Evolutionary conservation across 2,113 vertebrate species (phyloP).

Genomic region (Dasyprocta punctata): DNA sequence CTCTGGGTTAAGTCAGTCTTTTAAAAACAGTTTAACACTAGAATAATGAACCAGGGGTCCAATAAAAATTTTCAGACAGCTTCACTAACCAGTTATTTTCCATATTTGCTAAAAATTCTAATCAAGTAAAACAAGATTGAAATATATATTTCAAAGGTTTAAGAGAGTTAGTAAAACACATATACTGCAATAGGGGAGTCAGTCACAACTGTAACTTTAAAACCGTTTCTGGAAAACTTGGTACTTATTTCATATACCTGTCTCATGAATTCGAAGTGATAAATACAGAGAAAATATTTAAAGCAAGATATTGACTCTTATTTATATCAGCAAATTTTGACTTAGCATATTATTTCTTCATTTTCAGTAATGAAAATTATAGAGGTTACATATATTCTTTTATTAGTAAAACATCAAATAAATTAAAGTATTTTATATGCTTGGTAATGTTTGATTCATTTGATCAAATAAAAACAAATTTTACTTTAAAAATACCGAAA

Average conservation of each 20-base stretch:
- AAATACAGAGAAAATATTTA: not conserved
- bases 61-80: constrained; percentile 5
- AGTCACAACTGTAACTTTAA: not conserved
- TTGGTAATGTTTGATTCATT: not conserved
- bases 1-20: not conserved
- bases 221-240: not conserved
- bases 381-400: not conserved
- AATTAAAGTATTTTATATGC: not conserved
- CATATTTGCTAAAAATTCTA: constrained; percentile 2
- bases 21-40: not conserved
- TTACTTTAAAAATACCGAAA: not conserved
- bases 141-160: constrained; percentile 26
- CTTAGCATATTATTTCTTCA: not conserved
- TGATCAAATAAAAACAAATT: not conserved
- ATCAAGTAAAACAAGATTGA: not conserved
- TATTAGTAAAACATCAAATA: not conserved
- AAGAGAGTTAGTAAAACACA: not conserved
- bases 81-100: not conserved
- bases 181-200: not conserved
- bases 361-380: not conserved
- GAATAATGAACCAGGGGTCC: not conserved
- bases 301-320: not conserved
- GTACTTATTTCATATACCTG: not conserved
- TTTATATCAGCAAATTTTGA: not conserved
- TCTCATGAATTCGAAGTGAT: not conserved